Conservation (phyloP, 1,140 invertebrate genomes). For the Leptinotarsa texana region DNA sequence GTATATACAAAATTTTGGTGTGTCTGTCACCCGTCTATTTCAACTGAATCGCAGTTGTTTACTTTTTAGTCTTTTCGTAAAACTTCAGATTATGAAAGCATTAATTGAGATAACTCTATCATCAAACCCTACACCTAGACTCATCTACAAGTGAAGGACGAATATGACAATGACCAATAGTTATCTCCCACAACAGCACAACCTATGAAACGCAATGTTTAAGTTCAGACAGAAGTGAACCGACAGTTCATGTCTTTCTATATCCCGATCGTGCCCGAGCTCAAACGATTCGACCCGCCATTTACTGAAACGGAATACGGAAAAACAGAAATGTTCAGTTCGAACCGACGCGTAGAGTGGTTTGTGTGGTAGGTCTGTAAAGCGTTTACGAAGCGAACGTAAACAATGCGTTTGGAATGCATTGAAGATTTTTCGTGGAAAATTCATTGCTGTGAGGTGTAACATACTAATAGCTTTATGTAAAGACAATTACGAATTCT, state of each 20-base stretch:
- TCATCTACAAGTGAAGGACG: slow-evolving; percentile 11
- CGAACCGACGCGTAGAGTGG: slow-evolving; percentile 15
- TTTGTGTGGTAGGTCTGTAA: neutral
- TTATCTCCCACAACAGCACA: neutral
- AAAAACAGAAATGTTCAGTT: slow-evolving; percentile 29
- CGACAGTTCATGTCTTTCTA: slow-evolving; percentile 18
- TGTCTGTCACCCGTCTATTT: too few species aligned
- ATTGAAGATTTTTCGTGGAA: neutral
- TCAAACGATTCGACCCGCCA: slow-evolving; percentile 23
- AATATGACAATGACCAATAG: slow-evolving; percentile 20
- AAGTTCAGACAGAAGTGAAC: slow-evolving; percentile 13
- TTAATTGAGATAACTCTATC: neutral
- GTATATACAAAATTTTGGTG: too few species aligned
- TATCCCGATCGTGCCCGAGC: slow-evolving; percentile 24
- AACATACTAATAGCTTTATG: neutral
- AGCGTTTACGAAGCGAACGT: slow-evolving; percentile 11
- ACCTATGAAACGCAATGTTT: slow-evolving; percentile 16
- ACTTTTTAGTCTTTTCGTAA: too few species aligned
- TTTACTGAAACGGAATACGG: slow-evolving; percentile 34
- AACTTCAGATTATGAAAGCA: neutral
- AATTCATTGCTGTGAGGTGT: neutral
- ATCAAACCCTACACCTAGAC: neutral
- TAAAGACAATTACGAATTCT: neutral
- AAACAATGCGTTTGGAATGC: slow-evolving; percentile 36
- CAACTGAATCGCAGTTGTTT: too few species aligned